Evolutionary conservation across 2,888 invertebrate genomes (phyloP), one percentile per base, ranked within the genome.

Genomic region (Hipparchia semele): DNA sequence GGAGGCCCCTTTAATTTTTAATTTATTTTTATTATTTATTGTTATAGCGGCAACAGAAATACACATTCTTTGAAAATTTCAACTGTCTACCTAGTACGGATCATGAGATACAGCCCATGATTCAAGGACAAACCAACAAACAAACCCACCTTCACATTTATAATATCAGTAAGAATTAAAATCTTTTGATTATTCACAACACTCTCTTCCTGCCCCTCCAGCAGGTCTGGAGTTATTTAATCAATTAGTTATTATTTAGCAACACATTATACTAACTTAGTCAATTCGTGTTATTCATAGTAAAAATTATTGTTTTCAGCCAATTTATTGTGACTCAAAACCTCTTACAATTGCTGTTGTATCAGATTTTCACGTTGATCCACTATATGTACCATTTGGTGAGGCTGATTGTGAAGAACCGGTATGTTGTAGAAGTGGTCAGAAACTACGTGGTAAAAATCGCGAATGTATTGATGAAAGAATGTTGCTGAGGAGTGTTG

Each of bases 351-450:
- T 97, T 12, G 92, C 96, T 0, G 96, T 97, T 62, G 82, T 97
- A 71, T 95, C 96, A 0, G 98, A 98, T 83, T 95, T 97, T 49
- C 98, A 98, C 84, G 95, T 96, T 68, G 98, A 98, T 87, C 96
- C 96, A 0, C 83, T 94, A 1, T 98, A 98, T 83, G 91, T 94
- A 77, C 94, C 95, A 0, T 95, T 95, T 46, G 95, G 96, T 0
- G 95, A 96, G 70, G 96, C 96, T 0, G 90, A 95, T 2, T 98
- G 98, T 83, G 95, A 94, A 0, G 96, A 96, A 78, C 97, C 97
- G 1, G 90, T 96, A 5, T 98, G 98, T 83, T 98, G 98, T 84
- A 95, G 97, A 72, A 84, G 79, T 13, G 95, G 95, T 33, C 95
- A 95, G 82, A 94, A 94, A 0, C 84, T 85, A 10, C 87, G 94